Evolutionary conservation across 2,888 invertebrate species (phyloP), one percentile per base, ranked within the genome.

Genomic region (Polyploca ridens): DNA sequence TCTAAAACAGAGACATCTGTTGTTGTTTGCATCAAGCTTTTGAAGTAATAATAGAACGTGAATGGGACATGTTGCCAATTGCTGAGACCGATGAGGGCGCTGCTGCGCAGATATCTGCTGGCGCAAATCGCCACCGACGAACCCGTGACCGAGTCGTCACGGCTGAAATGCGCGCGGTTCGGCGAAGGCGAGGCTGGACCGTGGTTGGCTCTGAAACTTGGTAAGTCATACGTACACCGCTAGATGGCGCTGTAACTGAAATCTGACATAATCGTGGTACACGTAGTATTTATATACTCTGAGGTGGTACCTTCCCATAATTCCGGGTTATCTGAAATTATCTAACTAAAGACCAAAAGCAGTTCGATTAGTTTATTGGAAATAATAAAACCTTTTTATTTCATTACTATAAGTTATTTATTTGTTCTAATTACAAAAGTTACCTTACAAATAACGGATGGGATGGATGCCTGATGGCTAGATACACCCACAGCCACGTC

Each of bases 191-290:
- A 62, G 97, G 97, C 58, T 97, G 97, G 97, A 97, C 97, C 5
- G 97, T 97, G 62, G 95, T 96, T 66, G 97, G 96, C 74, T 96
- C 96, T 73, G 96, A 97, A 94, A 94, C 96, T 80, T 95, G 96
- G 96, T 96, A 89, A 94, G 90, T 86, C 62, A 62, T 10, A 38
- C 8, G 41, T 16, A 3, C 19, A n/a, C 63, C 72, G 66, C 77
- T 73, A 93, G 93, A 88, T 90, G 93, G 74, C 90, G 84, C 78
- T 89, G 62, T 69, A 33, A 44, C 0, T 13, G 64, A 69, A 64
- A 54, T 62, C 10, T 10, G 3, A 54, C 3, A 35, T 35, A 10
- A 54, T n/a, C 10, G 13, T 41, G 13, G 3, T 13, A 13, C 41
- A 7, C 38, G 5, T 7, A 7, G 5, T 7, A 38, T 41, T n/a